Evolutionary conservation across 2,888 invertebrate species (phyloP), one percentile per base, ranked within the genome.

Genomic region (Drosophila testacea): DNA sequence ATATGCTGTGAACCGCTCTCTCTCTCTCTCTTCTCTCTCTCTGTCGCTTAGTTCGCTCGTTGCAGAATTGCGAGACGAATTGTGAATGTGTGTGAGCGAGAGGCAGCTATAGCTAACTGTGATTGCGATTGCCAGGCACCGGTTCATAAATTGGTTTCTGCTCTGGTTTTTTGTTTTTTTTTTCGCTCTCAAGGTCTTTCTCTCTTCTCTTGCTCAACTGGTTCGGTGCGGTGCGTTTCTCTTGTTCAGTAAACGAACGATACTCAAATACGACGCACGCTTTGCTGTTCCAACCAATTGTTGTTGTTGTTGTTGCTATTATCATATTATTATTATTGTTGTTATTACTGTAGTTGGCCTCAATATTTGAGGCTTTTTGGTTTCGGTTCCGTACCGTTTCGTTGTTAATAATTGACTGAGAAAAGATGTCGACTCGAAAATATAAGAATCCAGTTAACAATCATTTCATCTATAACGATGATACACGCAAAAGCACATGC

Each of bases 101-200:
- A 65, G 44, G 47, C 48, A 41, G n/a, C 28, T 36, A 61, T 9
- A 34, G 22, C 47, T 54, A 77, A 63, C 61, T 72, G 59, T 65
- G 73, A 64, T 69, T 70, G 73, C 57, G 62, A 46, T 64, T 36
- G 64, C 52, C 51, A 73, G 77, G 77, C 69, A 81, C 70, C 69
- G 79, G 79, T 81, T 79, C 79, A 74, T 57, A 74, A 79, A 72
- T 74, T 78, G 82, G 82, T 79, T 81, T 79, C 79, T 81, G 67
- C 72, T 61, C 78, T 81, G 78, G 77, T 76, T 80, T 75, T 66
- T 22, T 32, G 32, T 50, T 34, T 32, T 6, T 39, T 9, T 2
- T 32, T 55, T 28, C 11, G 30, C 28, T 27, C n/a, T 36, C 27
- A 6, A 13, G n/a, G 13, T 30, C 42, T 16, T 38, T 51, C n/a